phyloP scores from a whole-genome alignment of 2,113 vertebrate species.

The Rhineura floridana region DNA sequence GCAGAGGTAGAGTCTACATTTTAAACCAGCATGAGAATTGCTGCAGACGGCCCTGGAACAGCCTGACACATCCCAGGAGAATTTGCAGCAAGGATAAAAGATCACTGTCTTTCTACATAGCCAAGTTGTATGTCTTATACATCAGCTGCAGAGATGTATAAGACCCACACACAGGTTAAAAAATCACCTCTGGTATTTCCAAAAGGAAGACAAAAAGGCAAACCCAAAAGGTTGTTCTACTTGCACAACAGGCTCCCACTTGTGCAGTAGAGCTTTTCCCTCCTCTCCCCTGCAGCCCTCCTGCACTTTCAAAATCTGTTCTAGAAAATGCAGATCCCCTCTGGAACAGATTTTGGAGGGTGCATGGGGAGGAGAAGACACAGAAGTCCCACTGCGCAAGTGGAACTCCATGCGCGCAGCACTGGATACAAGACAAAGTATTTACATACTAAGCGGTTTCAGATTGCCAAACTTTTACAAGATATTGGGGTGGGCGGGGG shows the following conservation, averaged over 20 bases:
- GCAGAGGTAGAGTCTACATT: neutral
- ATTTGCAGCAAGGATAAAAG: neutral
- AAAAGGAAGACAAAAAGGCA: neutral
- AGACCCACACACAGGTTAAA: neutral
- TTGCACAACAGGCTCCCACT: too few relatives aligned
- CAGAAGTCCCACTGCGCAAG: too few relatives aligned
- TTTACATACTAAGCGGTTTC: neutral
- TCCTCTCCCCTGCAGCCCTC: too few relatives aligned
- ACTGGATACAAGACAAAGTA: too few relatives aligned
- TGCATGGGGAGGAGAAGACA: too few relatives aligned
- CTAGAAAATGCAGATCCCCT: too few relatives aligned
- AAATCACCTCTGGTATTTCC: neutral
- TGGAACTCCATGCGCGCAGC: too few relatives aligned
- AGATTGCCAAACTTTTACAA: neutral
- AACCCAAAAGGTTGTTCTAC: neutral
- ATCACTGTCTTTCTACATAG: neutral
- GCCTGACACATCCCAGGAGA: neutral
- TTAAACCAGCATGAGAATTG: neutral
- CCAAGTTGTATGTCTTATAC: too few relatives aligned
- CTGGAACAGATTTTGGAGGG: too few relatives aligned
- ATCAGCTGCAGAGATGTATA: neutral
- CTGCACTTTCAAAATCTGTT: too few relatives aligned
- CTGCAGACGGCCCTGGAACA: neutral
- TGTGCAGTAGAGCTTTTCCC: too few relatives aligned
- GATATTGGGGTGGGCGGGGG: too few relatives aligned